phyloP scores from a whole-genome alignment of 2,888 invertebrate genomes.

The Xanthia togata region DNA sequence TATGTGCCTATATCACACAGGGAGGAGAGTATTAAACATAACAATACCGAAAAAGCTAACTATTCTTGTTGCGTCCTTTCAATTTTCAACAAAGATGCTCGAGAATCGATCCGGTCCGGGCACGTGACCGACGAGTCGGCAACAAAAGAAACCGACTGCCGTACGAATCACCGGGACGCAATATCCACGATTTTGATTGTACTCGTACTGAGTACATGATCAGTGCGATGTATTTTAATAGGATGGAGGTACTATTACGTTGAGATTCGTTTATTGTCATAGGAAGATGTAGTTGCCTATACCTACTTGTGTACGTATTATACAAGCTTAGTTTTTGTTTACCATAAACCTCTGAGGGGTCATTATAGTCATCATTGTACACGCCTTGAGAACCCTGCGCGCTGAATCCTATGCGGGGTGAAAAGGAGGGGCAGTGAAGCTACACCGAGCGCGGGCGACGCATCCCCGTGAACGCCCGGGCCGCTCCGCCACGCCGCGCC shows the following conservation, averaged over 20 bases:
- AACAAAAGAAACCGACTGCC: conserved; percentile 42
- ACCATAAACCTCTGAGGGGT: neutral
- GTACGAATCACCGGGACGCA: conserved; percentile 45
- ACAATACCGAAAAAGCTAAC: conserved; percentile 51
- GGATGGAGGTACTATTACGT: conserved; percentile 11
- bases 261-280: neutral
- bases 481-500: no score
- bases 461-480: no score
- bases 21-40: conserved; percentile 21
- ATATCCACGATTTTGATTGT: conserved; percentile 54
- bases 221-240: conserved; percentile 47
- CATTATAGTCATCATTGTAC: no score
- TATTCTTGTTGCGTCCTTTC: conserved; percentile 39
- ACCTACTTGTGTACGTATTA: neutral
- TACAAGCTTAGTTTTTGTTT: neutral
- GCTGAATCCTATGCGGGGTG: no score
- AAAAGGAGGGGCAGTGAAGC: no score
- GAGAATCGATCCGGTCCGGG: conserved; percentile 45
- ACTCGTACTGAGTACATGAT: conserved; percentile 27
- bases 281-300: neutral
- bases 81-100: conserved; percentile 52
- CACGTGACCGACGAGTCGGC: conserved; percentile 40
- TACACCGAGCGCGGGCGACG: no score
- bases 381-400: no score
- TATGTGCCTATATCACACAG: neutral